Base-by-base conservation (phyloP, 2,797 vertebrate species). In the Tadarida brasiliensis region DNA sequence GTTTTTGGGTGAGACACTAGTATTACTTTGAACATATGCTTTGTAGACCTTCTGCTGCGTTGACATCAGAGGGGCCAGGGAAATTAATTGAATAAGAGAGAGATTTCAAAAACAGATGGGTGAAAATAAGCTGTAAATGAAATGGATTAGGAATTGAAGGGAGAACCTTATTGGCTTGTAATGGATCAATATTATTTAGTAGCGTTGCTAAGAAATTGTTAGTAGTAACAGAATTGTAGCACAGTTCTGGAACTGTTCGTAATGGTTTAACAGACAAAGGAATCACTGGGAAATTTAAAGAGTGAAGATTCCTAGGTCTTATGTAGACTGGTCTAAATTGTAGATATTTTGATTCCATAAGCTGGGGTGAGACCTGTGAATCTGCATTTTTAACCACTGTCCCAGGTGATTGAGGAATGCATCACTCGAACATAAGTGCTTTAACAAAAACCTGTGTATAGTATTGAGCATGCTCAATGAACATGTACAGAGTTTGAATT, bases 101-200 rank as follows among this genome's bases (percentile, higher is more conserved):
- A 82, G 33, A 49, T 63, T 88, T 91, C 33, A 93, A 80, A 95
- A 94, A 82, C 57, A 90, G 63, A 57, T 73, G 80, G n/a, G 14
- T 91, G 83, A 71, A 89, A 77, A 77, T 70, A 81, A 76, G 24
- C 28, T 76, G 30, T 82, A 51, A 82, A 54, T 89, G 10, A 85
- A 83, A 65, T 91, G 8, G 28, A 82, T 86, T 57, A 59, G 33
- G 28, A 70, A 70, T 51, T 81, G 87, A 93, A 88, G 61, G 33
- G 33, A 86, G 26, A 30, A 56, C 16, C 24, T 87, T 44, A 14
- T 2, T 57, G 57, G 26, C 2, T 89, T 95, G 26, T 85, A 93
- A 95, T 28, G 63, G 61, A 77, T 8, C n/a, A 70, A 70, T 30
- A 68, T 47, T 86, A 86, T 63, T 85, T 96, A 81, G 44, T 65